Percentiles rank a stretch among this genome's conserved stretches.
These are phyloP conservation scores for Gracilinanus agilis DNA, from an alignment of 2,113 vertebrate genomes.

Conservation along the genomic window DNA sequence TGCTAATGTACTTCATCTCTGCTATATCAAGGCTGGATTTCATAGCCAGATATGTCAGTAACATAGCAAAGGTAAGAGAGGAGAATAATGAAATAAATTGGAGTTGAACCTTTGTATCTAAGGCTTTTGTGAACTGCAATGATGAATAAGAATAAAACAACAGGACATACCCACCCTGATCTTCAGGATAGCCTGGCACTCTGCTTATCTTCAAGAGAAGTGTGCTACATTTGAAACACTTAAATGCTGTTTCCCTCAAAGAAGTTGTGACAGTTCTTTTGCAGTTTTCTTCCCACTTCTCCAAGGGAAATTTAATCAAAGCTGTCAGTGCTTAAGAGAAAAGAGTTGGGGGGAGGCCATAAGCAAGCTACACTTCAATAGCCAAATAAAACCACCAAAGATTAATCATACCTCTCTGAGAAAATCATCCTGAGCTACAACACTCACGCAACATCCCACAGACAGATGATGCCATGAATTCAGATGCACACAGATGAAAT, in stretches of 20 bases:
- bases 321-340: conserved; percentile 52
- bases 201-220: conserved; percentile 41
- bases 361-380: conserved; percentile 66
- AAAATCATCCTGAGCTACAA: conserved; percentile 64
- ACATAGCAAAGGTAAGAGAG: conserved; percentile 13
- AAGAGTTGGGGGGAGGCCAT: not conserved
- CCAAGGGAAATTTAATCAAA: conserved; percentile 69
- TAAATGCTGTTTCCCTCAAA: conserved; percentile 59
- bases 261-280: conserved; percentile 63
- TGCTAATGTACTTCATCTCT: not conserved
- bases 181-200: not conserved
- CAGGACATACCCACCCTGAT: not conserved
- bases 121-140: conserved; percentile 15
- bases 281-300: conserved; percentile 62
- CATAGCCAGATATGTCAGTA: not conserved
- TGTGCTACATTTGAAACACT: conserved; percentile 37
- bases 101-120: conserved; percentile 26
- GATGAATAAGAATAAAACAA: not conserved
- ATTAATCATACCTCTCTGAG: conserved; percentile 75
- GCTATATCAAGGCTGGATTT: conserved; percentile 12
- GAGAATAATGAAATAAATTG: conserved; percentile 32
- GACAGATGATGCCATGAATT: conserved; percentile 66
- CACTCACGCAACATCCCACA: conserved; percentile 50
- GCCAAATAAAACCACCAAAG: conserved; percentile 68
- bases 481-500: conserved; percentile 54